Base-by-base conservation (phyloP, 2,797 vertebrate species). In the Epinephelus awoara region DNA sequence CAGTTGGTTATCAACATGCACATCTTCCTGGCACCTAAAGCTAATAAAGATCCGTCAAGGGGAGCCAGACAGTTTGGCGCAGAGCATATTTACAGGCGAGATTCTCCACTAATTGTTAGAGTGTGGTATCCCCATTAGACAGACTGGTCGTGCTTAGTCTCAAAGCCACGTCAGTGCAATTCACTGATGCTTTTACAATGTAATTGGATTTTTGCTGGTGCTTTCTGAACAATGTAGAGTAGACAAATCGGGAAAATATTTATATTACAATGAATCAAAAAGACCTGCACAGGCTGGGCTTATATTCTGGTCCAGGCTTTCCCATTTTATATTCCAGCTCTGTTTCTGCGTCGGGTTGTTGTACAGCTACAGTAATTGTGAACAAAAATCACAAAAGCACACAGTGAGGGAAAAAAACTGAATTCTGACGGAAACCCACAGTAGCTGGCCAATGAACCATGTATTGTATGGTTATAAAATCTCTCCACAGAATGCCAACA, bases 31-130 rank as follows among this genome's bases (percentile, higher is more conserved):
- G 87, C 84, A 91, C 86, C 81, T 88, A 85, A 86, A 88, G 85
- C 87, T 90, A 85, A 92, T 88, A 90, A 80, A 90, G 85, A 85
- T 88, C 67, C 74, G 78, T 88, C 76, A 86, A 69, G 27, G 47
- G 85, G 90, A 92, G 91, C 82, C 91, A 93, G 92, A 91, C 91
- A 80, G 84, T 85, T 89, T 84, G 90, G 88, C 75, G 78, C 86
- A 85, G 69, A 71, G 79, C 65, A 71, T 87, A 90, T 90, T 90
- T 91, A 84, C 85, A 86, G 77, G 72, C 75, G 21, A 84, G 61
- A 86, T 82, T 84, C 80, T 87, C 80, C 77, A 82, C 86, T 93
- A 91, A 92, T 89, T 92, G 85, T 87, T 77, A 64, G 74, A 82
- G 79, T 88, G 84, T 83, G 72, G 79, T 83, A 72, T 75, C 57